Evolutionary conservation across 2,797 vertebrate genomes (phyloP).

Genomic region (Pseudomugil gertrudae): DNA sequence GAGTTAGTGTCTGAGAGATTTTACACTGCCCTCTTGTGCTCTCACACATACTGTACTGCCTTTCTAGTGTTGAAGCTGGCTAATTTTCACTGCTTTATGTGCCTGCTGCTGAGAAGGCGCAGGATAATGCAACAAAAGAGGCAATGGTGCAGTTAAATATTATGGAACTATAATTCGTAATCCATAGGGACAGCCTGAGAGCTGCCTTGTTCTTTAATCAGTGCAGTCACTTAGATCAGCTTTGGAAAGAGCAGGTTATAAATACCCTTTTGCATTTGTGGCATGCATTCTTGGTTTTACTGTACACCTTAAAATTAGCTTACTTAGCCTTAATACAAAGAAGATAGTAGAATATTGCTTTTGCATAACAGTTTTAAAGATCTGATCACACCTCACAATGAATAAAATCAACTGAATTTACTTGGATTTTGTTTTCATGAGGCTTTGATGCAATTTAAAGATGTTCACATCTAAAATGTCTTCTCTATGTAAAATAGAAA

Average conservation of each 20-base stretch:
- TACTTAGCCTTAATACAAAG: constrained; percentile 54
- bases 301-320: constrained; percentile 44
- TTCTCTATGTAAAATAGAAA: background rate
- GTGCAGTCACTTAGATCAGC: constrained; percentile 18
- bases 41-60: constrained; percentile 71
- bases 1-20: constrained; percentile 75
- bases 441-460: constrained; percentile 9
- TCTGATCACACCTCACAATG: constrained; percentile 6
- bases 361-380: constrained; percentile 39
- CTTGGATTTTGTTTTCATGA: constrained; percentile 7
- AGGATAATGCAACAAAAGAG: constrained; percentile 48
- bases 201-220: constrained; percentile 38
- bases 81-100: constrained; percentile 56
- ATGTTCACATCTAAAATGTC: constrained; percentile 14
- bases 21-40: constrained; percentile 85
- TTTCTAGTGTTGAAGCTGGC: constrained; percentile 52
- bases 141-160: constrained; percentile 41
- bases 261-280: constrained; percentile 23
- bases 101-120: constrained; percentile 39
- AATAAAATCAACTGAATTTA: background rate
- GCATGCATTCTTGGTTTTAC: constrained; percentile 35
- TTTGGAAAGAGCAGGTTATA: constrained; percentile 28
- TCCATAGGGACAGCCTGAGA: constrained; percentile 15
- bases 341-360: constrained; percentile 57
- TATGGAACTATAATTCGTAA: constrained; percentile 48